Base-by-base conservation (phyloP, 2,888 invertebrate genomes). In the Xanthorhoe spadicearia region DNA sequence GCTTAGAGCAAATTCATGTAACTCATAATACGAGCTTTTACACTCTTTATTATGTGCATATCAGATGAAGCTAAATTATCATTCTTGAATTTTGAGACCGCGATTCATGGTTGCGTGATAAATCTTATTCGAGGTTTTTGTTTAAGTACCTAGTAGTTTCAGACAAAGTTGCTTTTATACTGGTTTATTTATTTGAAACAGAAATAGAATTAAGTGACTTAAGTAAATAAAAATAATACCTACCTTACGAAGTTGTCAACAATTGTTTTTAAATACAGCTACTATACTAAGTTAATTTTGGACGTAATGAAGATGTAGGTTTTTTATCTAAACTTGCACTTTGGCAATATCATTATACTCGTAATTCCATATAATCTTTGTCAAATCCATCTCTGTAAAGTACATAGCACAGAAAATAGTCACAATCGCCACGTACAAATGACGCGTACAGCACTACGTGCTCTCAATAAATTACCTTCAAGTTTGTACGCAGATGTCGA, bases 391-490 rank as follows among this genome's bases (percentile, higher is more conserved):
- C 56, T 59, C 73, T 67, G 71, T 59, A 48, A 51, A 64, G 50
- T 54, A 68, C 52, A 72, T 59, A 64, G 64, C 69, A 68, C 67
- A 68, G 72, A 74, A 77, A 82, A 81, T 76, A 79, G 77, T 76
- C 66, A 59, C 73, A 75, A 76, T 73, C 72, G 71, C 69, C 74
- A 67, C 80, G 78, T 78, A 81, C 77, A 66, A 69, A 70, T 75
- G 77, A 78, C 75, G 72, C 66, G 71, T 53, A 43, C 38, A 13
- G 38, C 2, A 50, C 64, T 71, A 73, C 78, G 73, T 72, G 80
- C 61, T 64, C 64, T 71, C 74, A 76, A 83, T 82, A 80, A 77
- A 79, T 83, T 78, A 79, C 78, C 68, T 73, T 61, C 70, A 69
- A 69, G 63, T 71, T 64, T 60, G 52, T 56, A 66, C 69, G 68